Base-by-base conservation (phyloP, 2,888 invertebrate genomes). In the Petrolisthes manimaculis region DNA sequence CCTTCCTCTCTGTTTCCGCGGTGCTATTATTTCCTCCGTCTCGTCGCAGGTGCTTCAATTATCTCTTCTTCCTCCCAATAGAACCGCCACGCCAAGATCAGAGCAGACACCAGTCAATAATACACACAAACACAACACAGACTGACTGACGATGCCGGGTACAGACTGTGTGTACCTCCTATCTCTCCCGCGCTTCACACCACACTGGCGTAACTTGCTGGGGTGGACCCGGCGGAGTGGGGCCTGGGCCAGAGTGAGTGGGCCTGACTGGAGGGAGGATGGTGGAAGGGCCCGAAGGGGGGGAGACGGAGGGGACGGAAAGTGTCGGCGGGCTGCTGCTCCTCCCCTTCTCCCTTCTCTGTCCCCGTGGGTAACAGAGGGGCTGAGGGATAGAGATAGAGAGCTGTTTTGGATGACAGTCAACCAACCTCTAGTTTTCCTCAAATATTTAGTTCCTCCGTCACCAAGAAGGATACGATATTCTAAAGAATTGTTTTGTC, bases 151-250 rank as follows among this genome's bases (percentile, higher is more conserved):
- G 21, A 12, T 71, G 71, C 18, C n/a, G 71, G 71, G 71, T 37
- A 71, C 21, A 21, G 21, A n/a, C 14, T n/a, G 14, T 6, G 18
- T n/a, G 71, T 71, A 37, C 37, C 21, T 6, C 18, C 71, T 71
- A n/a, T 21, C 71, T 12, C 71, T 71, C 71, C n/a, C 71, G 71
- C 71, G 71, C 71, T 71, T 21, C 21, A n/a, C 71, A 71, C 71
- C 1, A 14, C n/a, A 71, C 71, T 71, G 71, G 71, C 71, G n/a
- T 71, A 71, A 71, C 71, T 71, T 71, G n/a, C 37, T 37, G 37
- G 37, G 37, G 37, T 1, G 71, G 71, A n/a, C 71, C 18, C n/a
- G 71, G 71, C 37, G 21, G 24, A 24, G 56, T 37, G 14, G 54
- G 75, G 61, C 61, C 21, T 14, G 54, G 37, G 37, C 37, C 37